Conservation (phyloP, 2,113 vertebrate genomes). For the Myiozetetes cayanensis region DNA sequence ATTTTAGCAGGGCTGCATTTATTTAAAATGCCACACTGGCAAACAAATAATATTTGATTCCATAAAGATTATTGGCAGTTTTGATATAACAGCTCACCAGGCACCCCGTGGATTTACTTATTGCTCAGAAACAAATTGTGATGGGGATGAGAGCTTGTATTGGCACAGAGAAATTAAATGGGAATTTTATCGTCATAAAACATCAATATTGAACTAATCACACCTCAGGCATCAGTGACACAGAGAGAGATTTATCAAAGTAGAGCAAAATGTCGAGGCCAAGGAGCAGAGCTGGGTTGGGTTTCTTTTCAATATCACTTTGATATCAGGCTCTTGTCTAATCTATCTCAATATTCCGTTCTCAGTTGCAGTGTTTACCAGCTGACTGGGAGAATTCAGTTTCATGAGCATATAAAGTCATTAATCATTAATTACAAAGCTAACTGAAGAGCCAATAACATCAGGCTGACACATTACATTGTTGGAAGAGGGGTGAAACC, state of each 20-base stretch:
- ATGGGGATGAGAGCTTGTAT: neutral
- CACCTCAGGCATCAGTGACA: neutral
- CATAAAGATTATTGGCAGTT: neutral
- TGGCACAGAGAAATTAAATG: neutral
- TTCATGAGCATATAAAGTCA: neutral
- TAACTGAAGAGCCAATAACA: neutral
- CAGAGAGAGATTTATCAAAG: neutral
- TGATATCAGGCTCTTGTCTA: neutral
- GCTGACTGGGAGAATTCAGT: neutral
- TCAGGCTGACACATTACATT: fast-evolving
- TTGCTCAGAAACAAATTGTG: neutral
- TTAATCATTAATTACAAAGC: neutral
- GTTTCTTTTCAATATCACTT: neutral
- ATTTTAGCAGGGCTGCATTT: neutral
- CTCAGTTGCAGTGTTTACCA: neutral
- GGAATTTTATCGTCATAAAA: neutral
- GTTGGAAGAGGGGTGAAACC: neutral
- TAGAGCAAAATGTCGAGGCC: neutral
- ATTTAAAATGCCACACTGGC: neutral
- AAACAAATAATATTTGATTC: neutral
- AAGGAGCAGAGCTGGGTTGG: neutral
- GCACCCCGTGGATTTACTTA: neutral
- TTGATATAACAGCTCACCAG: neutral
- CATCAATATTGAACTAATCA: neutral
- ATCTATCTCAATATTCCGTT: neutral